Conservation (phyloP, 1,140 invertebrate species). For the Heliconius himera region DNA sequence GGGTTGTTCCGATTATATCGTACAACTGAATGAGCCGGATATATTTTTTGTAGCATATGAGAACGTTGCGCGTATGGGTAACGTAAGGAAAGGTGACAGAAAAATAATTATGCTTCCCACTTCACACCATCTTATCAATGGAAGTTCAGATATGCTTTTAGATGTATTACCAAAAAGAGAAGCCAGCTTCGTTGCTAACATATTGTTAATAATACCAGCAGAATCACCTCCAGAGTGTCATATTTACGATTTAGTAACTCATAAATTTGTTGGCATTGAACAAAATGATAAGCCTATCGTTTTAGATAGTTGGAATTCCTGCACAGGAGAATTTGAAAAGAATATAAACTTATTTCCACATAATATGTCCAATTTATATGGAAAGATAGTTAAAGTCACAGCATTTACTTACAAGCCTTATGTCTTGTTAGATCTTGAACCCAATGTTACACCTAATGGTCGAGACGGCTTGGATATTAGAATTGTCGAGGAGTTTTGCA, state of each 20-base stretch:
- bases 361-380: slow-evolving; percentile 63
- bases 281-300: slow-evolving; percentile 46
- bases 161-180: slow-evolving; percentile 57
- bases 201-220: slow-evolving; percentile 56
- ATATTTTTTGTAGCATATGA: slow-evolving; percentile 63
- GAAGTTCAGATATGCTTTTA: neutral
- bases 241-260: slow-evolving; percentile 61
- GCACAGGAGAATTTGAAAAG: slow-evolving; percentile 51
- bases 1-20: slow-evolving; percentile 72
- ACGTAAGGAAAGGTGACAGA: slow-evolving; percentile 63
- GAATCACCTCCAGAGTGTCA: slow-evolving; percentile 39
- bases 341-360: slow-evolving; percentile 65
- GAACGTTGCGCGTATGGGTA: slow-evolving; percentile 53
- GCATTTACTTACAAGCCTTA: slow-evolving; percentile 75
- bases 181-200: slow-evolving; percentile 58
- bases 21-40: slow-evolving; percentile 53
- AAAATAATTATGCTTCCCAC: slow-evolving; percentile 63
- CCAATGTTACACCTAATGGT: slow-evolving; percentile 44
- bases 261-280: slow-evolving; percentile 61
- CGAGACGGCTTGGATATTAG: slow-evolving; percentile 71
- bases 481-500: slow-evolving; percentile 73
- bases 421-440: slow-evolving; percentile 64
- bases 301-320: slow-evolving; percentile 67
- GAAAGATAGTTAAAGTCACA: slow-evolving; percentile 65
- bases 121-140: slow-evolving; percentile 27